These are phyloP conservation scores for Lutraria lutraria DNA, from an alignment of 2,888 invertebrate species.

Conservation along the genomic window DNA sequence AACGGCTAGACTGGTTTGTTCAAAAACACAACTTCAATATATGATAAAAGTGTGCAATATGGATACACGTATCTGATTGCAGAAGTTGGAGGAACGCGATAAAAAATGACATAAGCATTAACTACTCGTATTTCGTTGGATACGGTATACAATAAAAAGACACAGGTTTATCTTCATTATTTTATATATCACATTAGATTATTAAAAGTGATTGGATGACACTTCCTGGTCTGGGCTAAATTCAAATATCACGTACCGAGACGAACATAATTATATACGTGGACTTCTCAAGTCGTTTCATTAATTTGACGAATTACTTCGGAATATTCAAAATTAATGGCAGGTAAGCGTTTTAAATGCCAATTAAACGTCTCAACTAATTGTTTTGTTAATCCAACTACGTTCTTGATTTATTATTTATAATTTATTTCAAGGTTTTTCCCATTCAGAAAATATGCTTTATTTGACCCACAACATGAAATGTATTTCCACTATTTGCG, in stretches of 20 bases:
- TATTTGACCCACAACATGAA: too few species aligned
- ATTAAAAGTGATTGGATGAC: background rate
- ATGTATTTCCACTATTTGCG: too few species aligned
- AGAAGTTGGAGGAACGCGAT: background rate
- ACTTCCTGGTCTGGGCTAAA: slow-evolving; percentile 1
- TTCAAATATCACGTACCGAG: background rate
- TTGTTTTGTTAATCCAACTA: too few species aligned
- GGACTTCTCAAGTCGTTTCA: background rate
- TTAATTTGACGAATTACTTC: background rate
- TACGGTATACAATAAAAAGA: background rate
- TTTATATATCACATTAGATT: background rate
- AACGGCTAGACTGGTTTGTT: too few species aligned
- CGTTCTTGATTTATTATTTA: too few species aligned
- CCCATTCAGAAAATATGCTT: too few species aligned
- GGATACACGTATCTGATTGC: background rate
- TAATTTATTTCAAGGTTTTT: too few species aligned
- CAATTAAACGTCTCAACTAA: too few species aligned
- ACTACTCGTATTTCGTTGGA: background rate
- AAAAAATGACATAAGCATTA: background rate
- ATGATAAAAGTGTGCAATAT: background rate
- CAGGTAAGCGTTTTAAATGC: background rate
- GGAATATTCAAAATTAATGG: background rate
- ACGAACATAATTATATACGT: background rate
- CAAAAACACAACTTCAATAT: background rate
- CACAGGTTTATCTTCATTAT: background rate